Evolutionary conservation across 2,797 vertebrate species (phyloP).

Genomic region (Scolopax rusticola): DNA sequence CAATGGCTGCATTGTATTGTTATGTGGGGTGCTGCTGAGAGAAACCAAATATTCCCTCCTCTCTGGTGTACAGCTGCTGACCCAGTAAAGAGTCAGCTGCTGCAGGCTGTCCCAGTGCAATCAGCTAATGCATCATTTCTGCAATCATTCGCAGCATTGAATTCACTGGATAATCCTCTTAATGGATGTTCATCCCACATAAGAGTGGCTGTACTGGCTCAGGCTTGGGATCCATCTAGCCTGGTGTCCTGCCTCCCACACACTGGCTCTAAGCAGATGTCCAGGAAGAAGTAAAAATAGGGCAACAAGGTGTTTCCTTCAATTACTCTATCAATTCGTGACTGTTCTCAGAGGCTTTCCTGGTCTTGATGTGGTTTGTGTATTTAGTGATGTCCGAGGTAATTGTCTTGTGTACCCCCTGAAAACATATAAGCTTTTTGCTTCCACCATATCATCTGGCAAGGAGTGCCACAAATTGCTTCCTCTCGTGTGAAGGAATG

Average conservation of each 20-base stretch:
- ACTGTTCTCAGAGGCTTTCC: neutral
- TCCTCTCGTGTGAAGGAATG: neutral
- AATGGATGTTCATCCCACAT: neutral
- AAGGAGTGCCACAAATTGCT: neutral
- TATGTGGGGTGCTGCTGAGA: neutral
- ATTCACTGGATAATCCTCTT: constrained; percentile 42
- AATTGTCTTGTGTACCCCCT: neutral
- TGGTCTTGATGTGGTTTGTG: neutral
- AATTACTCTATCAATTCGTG: neutral
- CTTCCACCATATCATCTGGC: neutral
- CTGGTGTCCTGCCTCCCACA: neutral
- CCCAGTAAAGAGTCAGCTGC: neutral
- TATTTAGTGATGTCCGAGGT: neutral
- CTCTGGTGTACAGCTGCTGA: constrained; percentile 3
- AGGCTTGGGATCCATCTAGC: neutral
- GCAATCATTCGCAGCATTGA: neutral
- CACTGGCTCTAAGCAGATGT: neutral
- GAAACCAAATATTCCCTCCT: neutral
- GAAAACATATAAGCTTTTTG: neutral
- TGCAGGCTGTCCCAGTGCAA: neutral
- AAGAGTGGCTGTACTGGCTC: neutral
- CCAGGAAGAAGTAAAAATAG: neutral
- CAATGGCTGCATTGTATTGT: neutral
- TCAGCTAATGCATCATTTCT: constrained; percentile 32
- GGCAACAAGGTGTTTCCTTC: neutral